Evolutionary conservation across 2,888 invertebrate genomes (phyloP).

Genomic region (Andrena bucephala): DNA sequence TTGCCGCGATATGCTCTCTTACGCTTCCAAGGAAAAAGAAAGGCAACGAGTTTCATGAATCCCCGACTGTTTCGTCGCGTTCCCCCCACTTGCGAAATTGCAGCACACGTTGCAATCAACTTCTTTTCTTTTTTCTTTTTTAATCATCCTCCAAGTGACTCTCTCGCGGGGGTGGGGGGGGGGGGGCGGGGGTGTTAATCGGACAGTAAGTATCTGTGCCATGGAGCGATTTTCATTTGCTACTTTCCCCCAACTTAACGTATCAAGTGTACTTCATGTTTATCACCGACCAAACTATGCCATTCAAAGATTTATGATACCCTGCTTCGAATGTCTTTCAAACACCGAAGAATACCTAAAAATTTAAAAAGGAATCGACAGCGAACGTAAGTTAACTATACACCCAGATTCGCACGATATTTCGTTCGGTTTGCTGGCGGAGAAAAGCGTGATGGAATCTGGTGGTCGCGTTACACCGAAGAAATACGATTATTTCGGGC

Average conservation of each 20-base stretch:
- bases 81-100: background rate
- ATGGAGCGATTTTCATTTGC: too few species aligned
- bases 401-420: background rate
- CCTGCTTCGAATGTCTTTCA: too few species aligned
- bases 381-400: background rate
- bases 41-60: slow-evolving; percentile 42
- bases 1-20: background rate
- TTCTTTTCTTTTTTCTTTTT: background rate
- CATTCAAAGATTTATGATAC: too few species aligned
- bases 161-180: background rate
- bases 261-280: too few species aligned
- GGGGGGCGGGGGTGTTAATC: background rate
- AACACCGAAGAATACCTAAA: too few species aligned
- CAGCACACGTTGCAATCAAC: slow-evolving; percentile 8
- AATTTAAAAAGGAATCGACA: background rate
- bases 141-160: background rate
- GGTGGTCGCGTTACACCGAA: background rate
- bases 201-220: background rate
- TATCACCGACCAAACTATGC: too few species aligned
- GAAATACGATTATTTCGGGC: slow-evolving; percentile 30
- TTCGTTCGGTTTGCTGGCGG: background rate
- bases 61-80: slow-evolving; percentile 22
- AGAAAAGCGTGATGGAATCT: slow-evolving; percentile 4
- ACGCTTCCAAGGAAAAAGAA: background rate
- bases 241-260: too few species aligned